Base-by-base conservation (phyloP, 1,140 invertebrate genomes). In the Bombus impatiens region DNA sequence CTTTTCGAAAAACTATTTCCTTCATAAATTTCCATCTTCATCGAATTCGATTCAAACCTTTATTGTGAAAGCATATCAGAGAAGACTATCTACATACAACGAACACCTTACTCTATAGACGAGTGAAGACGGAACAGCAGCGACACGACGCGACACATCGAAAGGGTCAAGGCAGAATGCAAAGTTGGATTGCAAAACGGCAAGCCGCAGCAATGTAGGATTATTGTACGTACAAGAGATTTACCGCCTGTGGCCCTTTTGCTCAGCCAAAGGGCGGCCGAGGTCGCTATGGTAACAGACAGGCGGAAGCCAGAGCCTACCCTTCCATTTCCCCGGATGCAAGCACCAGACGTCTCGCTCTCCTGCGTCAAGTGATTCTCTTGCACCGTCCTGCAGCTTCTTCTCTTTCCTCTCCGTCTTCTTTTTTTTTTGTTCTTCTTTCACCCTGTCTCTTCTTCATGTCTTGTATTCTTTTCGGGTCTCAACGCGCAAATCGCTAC, bases 161-260 rank as follows among this genome's bases (percentile, higher is more conserved):
- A 44, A 10, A 25, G 57, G 44, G 42, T 59, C 65, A 42, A 53
- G 76, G 59, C 47, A 76, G 87, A 74, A 85, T 84, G 77, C 84
- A 86, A 84, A 88, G 86, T 81, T 65, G 91, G 88, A 88, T 93
- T 93, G 92, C 90, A 93, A 94, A 94, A 93, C 93, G 90, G 91
- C 89, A 93, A 92, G 87, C 86, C 90, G 86, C 84, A 62, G 86
- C 89, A 89, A 91, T 86, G 90, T 90, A 87, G 92, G 93, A 94
- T 94, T 94, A 94, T 93, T 94, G 93, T 94, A 94, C 91, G 93
- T 95, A 93, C 94, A 94, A 94, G 93, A 94, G 93, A 94, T 95
- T 94, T 95, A 92, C 91, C 92, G 94, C 92, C 92, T 92, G 88
- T 92, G 92, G 93, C 91, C 92, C 92, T 94, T 91, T 89, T 93